A percentile compares a stretch with the other conserved stretches of the same genome.
These are phyloP conservation scores for Synaphobranchus kaupii DNA, from an alignment of 2,797 vertebrate genomes.

Conservation along the genomic window DNA sequence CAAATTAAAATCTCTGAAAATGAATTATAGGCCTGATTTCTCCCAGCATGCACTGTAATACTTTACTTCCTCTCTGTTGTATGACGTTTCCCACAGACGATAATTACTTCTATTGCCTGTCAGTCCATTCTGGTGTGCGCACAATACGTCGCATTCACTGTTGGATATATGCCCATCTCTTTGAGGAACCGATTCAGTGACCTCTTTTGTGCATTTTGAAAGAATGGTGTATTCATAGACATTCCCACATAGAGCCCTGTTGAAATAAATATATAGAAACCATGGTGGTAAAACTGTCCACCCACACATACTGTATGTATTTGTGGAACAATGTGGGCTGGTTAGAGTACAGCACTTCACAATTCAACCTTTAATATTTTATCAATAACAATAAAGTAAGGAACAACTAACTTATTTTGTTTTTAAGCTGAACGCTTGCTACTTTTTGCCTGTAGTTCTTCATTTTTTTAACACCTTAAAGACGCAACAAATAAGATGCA, in stretches of 20 bases:
- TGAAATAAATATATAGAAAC: neutral
- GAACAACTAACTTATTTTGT: no score
- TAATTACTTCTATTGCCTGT: neutral
- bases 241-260: neutral
- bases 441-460: no score
- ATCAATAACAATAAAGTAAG: neutral
- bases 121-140: neutral
- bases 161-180: neutral
- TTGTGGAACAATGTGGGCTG: conserved; percentile 14
- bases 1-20: neutral
- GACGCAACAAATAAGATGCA: no score
- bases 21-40: neutral
- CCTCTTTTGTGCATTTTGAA: neutral
- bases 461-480: no score
- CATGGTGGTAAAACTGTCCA: neutral
- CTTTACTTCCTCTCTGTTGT: neutral
- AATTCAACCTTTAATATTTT: neutral
- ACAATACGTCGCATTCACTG: neutral
- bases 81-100: neutral
- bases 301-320: neutral
- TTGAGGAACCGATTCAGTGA: neutral
- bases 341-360: neutral
- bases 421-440: no score
- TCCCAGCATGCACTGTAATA: neutral
- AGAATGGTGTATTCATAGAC: neutral